Evolutionary conservation across 2,113 vertebrate genomes (phyloP).

Genomic region (Hymenochirus boettgeri): DNA sequence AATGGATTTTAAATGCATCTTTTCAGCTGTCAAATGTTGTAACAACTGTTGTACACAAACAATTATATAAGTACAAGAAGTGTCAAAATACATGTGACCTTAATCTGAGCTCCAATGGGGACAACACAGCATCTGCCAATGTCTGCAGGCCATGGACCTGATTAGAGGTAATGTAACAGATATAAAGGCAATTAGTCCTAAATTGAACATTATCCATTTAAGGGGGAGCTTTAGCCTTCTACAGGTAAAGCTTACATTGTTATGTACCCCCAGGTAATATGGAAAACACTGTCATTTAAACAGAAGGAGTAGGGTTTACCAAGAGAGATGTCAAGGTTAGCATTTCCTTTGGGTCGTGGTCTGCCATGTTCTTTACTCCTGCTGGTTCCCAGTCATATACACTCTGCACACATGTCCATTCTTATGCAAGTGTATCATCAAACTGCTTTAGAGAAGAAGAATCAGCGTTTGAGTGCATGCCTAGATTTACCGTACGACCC

Average conservation of each 20-base stretch:
- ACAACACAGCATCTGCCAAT: constrained; percentile 29
- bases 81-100: constrained; percentile 36
- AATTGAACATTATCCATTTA: background rate
- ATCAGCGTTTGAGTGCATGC: no score
- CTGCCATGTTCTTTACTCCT: no score
- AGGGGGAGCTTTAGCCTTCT: background rate
- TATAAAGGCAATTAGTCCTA: constrained; percentile 8
- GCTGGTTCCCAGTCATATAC: no score
- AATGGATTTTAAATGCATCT: constrained; percentile 35
- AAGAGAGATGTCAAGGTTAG: no score
- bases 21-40: constrained; percentile 27
- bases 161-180: constrained; percentile 13
- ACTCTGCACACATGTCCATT: no score
- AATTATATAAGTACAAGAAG: constrained; percentile 21
- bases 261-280: no score
- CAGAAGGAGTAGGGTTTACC: background rate
- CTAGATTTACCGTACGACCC: no score
- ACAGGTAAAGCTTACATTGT: no score
- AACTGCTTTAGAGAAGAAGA: no score
- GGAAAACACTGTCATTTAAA: no score
- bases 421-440: no score
- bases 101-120: background rate
- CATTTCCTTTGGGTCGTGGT: no score
- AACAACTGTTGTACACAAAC: constrained; percentile 43
- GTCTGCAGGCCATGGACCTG: constrained; percentile 23